Conservation (phyloP, 2,888 invertebrate species). For the Harpalus rubripes region DNA sequence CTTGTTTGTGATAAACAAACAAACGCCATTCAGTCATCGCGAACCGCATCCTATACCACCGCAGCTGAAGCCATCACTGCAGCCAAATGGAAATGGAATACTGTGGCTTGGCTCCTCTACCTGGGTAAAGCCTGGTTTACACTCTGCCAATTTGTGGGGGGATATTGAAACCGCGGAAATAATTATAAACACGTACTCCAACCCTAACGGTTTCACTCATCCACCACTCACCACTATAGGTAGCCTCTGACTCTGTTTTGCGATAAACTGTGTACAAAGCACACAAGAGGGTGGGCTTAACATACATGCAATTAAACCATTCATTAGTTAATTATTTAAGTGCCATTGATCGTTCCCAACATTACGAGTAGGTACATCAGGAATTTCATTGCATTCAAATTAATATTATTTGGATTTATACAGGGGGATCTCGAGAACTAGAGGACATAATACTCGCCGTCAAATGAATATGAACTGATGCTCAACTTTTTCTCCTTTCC, state of each 20-base stretch:
- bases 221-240: not conserved
- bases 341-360: not conserved
- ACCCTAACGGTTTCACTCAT: not conserved
- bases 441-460: no score
- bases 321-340: slow-evolving; percentile 3
- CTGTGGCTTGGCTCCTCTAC: not conserved
- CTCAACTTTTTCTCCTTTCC: no score
- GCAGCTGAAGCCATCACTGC: slow-evolving; percentile 41
- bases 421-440: not conserved
- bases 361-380: not conserved
- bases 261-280: not conserved
- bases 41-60: slow-evolving; percentile 2
- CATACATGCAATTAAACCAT: not conserved
- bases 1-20: slow-evolving; percentile 57
- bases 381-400: not conserved
- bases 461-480: no score
- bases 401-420: not conserved
- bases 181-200: slow-evolving; percentile 12
- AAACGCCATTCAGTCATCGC: slow-evolving; percentile 41
- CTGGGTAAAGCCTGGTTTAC: slow-evolving; percentile 29
- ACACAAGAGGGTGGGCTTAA: not conserved
- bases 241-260: not conserved
- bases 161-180: slow-evolving; percentile 45
- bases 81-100: slow-evolving; percentile 48
- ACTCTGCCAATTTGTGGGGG: slow-evolving; percentile 45